Percentiles rank a stretch among this genome's conserved stretches.
Conservation (phyloP, 2,797 vertebrate species). For the Chelon labrosus region DNA sequence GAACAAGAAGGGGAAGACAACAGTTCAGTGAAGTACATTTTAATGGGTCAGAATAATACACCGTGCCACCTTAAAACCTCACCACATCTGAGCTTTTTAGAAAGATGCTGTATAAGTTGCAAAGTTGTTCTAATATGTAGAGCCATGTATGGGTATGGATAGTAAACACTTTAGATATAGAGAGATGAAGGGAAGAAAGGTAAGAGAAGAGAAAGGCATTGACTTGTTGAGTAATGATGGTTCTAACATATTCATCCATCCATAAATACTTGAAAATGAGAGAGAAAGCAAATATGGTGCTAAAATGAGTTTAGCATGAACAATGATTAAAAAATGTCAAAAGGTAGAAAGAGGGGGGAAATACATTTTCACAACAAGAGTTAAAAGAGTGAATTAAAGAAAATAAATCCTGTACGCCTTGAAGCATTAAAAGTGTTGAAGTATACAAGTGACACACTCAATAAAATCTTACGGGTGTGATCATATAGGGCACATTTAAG, state of each 20-base stretch:
- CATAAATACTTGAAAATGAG: slow-evolving; percentile 25
- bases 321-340: neutral
- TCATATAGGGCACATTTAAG: slow-evolving; percentile 6
- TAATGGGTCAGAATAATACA: slow-evolving; percentile 70
- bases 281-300: neutral
- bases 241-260: slow-evolving; percentile 48
- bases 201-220: slow-evolving; percentile 32
- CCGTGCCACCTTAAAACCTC: slow-evolving; percentile 59
- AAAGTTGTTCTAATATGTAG: slow-evolving; percentile 64
- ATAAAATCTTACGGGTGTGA: slow-evolving; percentile 14
- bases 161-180: slow-evolving; percentile 47
- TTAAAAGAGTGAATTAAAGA: neutral
- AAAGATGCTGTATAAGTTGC: slow-evolving; percentile 64
- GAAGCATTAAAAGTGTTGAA: neutral
- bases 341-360: neutral
- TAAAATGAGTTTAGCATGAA: neutral
- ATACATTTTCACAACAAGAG: slow-evolving; percentile 9
- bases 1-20: slow-evolving; percentile 1
- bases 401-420: too few relatives aligned
- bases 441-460: neutral
- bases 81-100: slow-evolving; percentile 63
- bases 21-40: slow-evolving; percentile 63
- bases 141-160: slow-evolving; percentile 52
- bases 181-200: slow-evolving; percentile 6
- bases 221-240: slow-evolving; percentile 55